Evolutionary conservation across 1,140 invertebrate genomes (phyloP), one percentile per base, ranked within the genome.

Genomic region (Drosophila nikananu): DNA sequence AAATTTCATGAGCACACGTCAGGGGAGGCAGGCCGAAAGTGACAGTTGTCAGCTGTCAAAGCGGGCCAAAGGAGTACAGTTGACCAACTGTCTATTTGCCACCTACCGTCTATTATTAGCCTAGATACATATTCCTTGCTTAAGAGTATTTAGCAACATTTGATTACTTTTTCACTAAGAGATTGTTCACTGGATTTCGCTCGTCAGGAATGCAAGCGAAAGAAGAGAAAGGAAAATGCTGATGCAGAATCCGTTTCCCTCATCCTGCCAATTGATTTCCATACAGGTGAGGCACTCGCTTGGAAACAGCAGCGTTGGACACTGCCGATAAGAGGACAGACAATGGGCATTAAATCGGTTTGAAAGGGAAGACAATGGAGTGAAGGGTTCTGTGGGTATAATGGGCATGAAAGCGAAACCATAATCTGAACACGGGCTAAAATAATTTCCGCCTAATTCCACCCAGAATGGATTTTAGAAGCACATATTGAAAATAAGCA

Each of bases 41-140:
- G 76, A 66, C 75, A 81, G 61, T 80, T 86, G 82, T 86, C 82
- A 86, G 76, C 71, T 86, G 83, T 82, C 79, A 86, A 17, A 60
- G 32, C 57, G 27, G 49, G 61, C 25, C 37, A 60, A 44, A 64
- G 55, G 64, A 77, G 75, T 79, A 72, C 78, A 79, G 79, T 65
- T 72, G 82, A 48, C 58, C 49, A 42, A 57, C 41, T 77, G 46
- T 59, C 44, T 63, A 41, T 41, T 39, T 41, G 8, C 35, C 42
- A 15, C 19, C 57, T n/a, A 2, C n/a, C 19, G 49, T 15, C 27
- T 12, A 66, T 48, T 68, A 48, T 67, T 37, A 70, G 37, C 57
- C 58, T 12, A 35, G 54, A 35, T 49, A 46, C 21, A 27, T 27
- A 42, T n/a, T 42, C 37, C 30, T 30, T 52, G 57, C 23, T 19